Base-by-base conservation (phyloP, 2,888 invertebrate species). In the Apodemia duryi region DNA sequence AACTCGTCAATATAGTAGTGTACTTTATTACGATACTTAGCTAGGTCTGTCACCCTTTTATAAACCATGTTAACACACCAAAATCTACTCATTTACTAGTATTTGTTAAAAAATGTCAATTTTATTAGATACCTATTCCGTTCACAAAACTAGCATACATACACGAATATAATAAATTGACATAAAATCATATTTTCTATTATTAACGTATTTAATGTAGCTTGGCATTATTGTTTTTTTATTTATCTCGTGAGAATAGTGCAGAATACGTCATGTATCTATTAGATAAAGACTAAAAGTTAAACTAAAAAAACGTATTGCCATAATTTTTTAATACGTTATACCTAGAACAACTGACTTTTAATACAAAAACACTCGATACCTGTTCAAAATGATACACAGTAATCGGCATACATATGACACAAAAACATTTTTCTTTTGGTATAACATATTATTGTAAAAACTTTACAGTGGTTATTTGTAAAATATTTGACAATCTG, bases 11-110 rank as follows among this genome's bases (percentile, higher is more conserved):
- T 88, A 85, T 83, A 84, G 79, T 88, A 82, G 83, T 89, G 88
- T 88, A 89, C 85, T 90, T 90, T 89, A 89, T 90, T 89, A 88
- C 79, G 82, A 87, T 83, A 83, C 86, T 88, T 89, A 90, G 80
- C 81, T 86, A 86, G 81, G 82, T 83, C 82, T 85, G 82, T 81
- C 82, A 85, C 82, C 82, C 65, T 65, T 65, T 78, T 81, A 76
- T 75, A 77, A 57, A 69, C 79, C 76, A 77, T 81, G 83, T 84
- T 84, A 87, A 88, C 85, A 87, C 83, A 85, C 82, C 81, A 76
- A 78, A 79, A 77, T 57, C 79, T 81, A 81, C 77, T 75, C 79
- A 82, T 78, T 78, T 78, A 77, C 81, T 85, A 87, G 80, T 79
- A 77, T 81, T 81, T 82, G 85, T 87, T 88, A 84, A 76, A 86